Evolutionary conservation across 2,888 invertebrate species (phyloP), one percentile per base, ranked within the genome.

Genomic region (Rotaria sp.): DNA sequence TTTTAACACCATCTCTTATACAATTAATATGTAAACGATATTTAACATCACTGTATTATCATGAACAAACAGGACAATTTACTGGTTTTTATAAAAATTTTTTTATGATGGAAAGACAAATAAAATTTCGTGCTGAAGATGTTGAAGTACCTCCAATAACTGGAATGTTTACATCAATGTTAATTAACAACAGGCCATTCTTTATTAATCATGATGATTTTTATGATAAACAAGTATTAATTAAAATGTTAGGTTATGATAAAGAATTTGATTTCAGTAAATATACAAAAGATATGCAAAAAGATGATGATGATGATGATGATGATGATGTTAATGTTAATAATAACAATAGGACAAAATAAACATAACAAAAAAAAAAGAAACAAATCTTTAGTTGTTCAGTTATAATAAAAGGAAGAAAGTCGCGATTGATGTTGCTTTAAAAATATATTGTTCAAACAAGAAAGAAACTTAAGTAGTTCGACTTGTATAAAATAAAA

Each of bases 121-220:
- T 80, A 7, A 45, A 13, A 80, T 80, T 80, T 45, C 26, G 10
- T n/a, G 13, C 45, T 13, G 80, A 80, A 26, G 45, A 80, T 80
- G 80, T 80, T 80, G 24, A 45, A 80, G 80, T 80, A 45, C 80
- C 80, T 13, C 80, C 80, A 26, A n/a, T 80, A 24, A 80, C 80
- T 11, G 80, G 80, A 26, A 80, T 80, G 45, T 80, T 80, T 80
- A 80, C 80, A 80, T 45, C 80, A 45, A n/a, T 41, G 41, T 11
- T 80, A 1, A 45, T 80, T 45, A 80, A 80, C 11, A 41, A 45
- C 3, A 26, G 45, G 45, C 80, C 80, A 41, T 80, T n/a, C n/a
- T 80, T 80, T 45, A 80, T 80, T 13, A 80, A 80, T 80, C 15
- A 80, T 80, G 80, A 80, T n/a, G 80, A 80, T 80, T 80, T 80